A percentile compares a stretch with the other conserved stretches of the same genome.
Conservation (phyloP, 1,140 invertebrate genomes). For the Oreohelix idahoensis region DNA sequence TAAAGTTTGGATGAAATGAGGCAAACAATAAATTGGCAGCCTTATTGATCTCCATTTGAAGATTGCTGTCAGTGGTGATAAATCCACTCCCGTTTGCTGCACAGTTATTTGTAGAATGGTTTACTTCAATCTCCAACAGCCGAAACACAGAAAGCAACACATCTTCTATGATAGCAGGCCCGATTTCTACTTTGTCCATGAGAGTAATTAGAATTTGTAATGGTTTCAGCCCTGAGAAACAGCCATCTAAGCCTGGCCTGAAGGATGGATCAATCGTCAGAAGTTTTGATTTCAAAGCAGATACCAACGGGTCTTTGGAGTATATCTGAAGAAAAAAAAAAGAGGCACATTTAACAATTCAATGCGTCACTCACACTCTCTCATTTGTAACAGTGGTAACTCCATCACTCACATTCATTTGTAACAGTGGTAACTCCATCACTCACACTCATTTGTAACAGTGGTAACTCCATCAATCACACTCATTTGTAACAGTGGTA, state of each 20-base stretch:
- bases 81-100: conserved; percentile 36
- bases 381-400: too few species aligned
- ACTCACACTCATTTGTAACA: too few species aligned
- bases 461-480: too few species aligned
- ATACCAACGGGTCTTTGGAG: conserved; percentile 78
- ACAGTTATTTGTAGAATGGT: conserved; percentile 40
- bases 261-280: conserved; percentile 48
- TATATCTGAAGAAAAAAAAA: conserved; percentile 72
- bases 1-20: conserved; percentile 87
- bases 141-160: conserved; percentile 90
- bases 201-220: conserved; percentile 90
- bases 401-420: too few species aligned
- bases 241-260: neutral
- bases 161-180: conserved; percentile 86
- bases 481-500: too few species aligned
- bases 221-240: conserved; percentile 77
- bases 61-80: conserved; percentile 32
- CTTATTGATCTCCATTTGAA: conserved; percentile 79
- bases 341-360: too few species aligned
- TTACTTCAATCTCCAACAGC: conserved; percentile 71
- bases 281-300: conserved; percentile 74
- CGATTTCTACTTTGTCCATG: conserved; percentile 91
- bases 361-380: too few species aligned
- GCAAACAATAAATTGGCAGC: conserved; percentile 90
- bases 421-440: too few species aligned